Evolutionary conservation across 2,113 vertebrate species (phyloP), one percentile per base, ranked within the genome.

Genomic region (Myotis davidii): DNA sequence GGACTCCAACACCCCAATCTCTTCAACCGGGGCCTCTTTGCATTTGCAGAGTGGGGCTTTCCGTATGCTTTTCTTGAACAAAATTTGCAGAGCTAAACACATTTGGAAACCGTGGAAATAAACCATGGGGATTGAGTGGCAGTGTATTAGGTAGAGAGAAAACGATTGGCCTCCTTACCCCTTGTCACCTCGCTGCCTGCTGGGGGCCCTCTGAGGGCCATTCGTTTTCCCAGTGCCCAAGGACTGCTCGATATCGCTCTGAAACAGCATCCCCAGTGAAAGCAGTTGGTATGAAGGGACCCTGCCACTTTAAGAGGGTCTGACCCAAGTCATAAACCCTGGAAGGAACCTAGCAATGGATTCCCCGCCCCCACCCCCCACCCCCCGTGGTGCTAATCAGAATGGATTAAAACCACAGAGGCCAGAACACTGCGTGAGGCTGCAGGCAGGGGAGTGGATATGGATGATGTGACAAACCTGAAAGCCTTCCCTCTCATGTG

Each of bases 341-440:
- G 48, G 9, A 89, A 89, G 83, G 79, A 25, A 95, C 34, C 74
- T 96, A 78, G 81, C 89, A 64, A 87, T 91, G 39, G 45, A 48
- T 85, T 88, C 73, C 45, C n/a, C n/a, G n/a, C n/a, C n/a, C n/a
- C n/a, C n/a, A n/a, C n/a, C n/a, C 7, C 54, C 20, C 21, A 7
- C 23, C 54, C 70, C 34, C 50, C 61, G 5, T 14, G 37, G 50
- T 81, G 17, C 50, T 77, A 81, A 95, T 85, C 65, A 81, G 45
- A 94, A 88, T 85, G 39, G 65, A 59, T 90, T 95, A 76, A 92
- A 95, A 67, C 69, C 56, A 48, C 72, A 78, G 42, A 90, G 79
- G 74, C 85, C 85, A 84, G 85, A 88, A 61, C 67, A 37, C 23
- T n/a, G 34, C 39, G 17, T 2, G 32, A 81, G 72, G 82, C 32